A percentile compares a stretch with the other conserved stretches of the same genome.
Evolutionary conservation across 2,888 invertebrate species (phyloP).

Genomic region (Pilophorus perplexus): DNA sequence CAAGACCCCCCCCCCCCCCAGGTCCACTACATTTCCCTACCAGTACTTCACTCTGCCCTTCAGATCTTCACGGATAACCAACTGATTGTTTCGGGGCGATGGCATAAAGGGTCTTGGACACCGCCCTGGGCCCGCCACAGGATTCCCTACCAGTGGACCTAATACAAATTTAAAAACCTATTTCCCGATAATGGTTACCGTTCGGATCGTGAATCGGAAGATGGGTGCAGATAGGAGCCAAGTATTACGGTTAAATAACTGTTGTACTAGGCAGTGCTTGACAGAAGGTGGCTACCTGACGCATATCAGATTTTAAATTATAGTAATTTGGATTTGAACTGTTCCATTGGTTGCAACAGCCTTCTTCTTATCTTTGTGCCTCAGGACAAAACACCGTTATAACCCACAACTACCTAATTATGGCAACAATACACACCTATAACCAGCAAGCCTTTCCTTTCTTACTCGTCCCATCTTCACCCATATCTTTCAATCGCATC

Average conservation of each 20-base stretch:
- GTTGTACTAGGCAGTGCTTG: constrained; percentile 38
- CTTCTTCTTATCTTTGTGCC: constrained; percentile 27
- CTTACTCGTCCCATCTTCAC: constrained; percentile 10
- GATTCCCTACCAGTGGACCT: not conserved
- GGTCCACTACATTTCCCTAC: too few relatives aligned
- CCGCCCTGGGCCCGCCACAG: not conserved
- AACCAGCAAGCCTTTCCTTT: constrained; percentile 29
- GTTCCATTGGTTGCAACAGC: constrained; percentile 26
- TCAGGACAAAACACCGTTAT: constrained; percentile 34
- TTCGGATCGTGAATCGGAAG: constrained; percentile 11
- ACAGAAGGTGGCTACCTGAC: constrained; percentile 42
- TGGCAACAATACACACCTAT: constrained; percentile 40
- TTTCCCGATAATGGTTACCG: constrained; percentile 23
- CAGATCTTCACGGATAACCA: constrained; percentile 3
- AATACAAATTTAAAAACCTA: constrained; percentile 20
- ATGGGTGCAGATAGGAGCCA: constrained; percentile 28
- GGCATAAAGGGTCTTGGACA: constrained; percentile 3
- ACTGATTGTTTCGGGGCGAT: constrained; percentile 7
- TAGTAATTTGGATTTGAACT: constrained; percentile 39
- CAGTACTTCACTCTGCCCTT: constrained; percentile 12
- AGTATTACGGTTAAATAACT: constrained; percentile 37
- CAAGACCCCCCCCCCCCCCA: too few relatives aligned
- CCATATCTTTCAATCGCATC: not conserved
- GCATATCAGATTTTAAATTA: constrained; percentile 43
- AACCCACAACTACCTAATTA: constrained; percentile 37